A percentile compares a stretch with the other conserved stretches of the same genome.
phyloP scores from a whole-genome alignment of 2,113 vertebrate species.

The Anser cygnoides region DNA sequence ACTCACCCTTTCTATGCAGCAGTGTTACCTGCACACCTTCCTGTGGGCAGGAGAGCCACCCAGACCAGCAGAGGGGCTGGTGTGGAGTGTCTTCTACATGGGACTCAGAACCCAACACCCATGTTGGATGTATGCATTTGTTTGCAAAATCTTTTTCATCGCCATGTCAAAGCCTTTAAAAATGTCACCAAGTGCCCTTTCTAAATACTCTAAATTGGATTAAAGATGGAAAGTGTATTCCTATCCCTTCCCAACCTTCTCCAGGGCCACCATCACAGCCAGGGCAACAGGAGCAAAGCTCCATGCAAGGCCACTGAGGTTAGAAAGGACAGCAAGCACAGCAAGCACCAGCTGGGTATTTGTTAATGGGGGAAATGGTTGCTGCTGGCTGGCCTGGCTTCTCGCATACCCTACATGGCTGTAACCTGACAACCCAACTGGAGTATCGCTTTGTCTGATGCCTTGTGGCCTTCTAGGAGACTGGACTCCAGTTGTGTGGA shows the following conservation, averaged over 20 bases:
- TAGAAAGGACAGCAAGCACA: not conserved
- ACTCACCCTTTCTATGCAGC: rapidly evolving
- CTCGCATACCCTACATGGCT: not conserved
- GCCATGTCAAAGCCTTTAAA: not conserved
- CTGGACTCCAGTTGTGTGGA: not conserved
- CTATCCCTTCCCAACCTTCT: not conserved
- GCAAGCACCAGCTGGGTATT: not conserved
- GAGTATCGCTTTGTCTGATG: not conserved
- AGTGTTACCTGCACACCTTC: rapidly evolving
- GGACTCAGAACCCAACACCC: not conserved
- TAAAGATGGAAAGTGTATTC: rapidly evolving
- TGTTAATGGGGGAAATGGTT: constrained; percentile 6
- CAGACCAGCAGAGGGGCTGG: not conserved
- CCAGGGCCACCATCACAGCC: not conserved
- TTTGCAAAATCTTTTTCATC: not conserved
- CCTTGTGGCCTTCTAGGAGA: not conserved
- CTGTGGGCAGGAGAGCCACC: not conserved
- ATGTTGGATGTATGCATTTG: not conserved
- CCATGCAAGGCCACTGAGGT: rapidly evolving
- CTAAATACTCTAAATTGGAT: not conserved
- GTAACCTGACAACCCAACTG: not conserved
- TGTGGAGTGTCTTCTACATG: not conserved
- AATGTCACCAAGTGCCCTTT: not conserved
- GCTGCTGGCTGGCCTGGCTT: not conserved
- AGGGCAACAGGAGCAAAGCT: rapidly evolving